phyloP scores from a whole-genome alignment of 1,140 invertebrate genomes.

The Onthophagus taurus region DNA sequence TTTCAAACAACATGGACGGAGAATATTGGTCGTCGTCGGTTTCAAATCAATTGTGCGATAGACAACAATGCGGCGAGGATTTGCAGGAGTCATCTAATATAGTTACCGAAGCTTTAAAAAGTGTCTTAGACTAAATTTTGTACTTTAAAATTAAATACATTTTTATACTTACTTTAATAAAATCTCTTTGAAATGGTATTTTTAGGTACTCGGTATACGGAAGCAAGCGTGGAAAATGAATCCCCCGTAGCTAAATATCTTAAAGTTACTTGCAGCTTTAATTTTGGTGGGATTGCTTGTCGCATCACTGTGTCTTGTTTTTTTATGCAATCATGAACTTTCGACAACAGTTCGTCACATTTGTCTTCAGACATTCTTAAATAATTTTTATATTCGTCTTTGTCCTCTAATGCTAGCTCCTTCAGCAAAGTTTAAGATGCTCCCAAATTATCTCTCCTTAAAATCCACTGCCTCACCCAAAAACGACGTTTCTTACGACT shows the following conservation, averaged over 20 bases:
- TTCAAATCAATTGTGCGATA: constrained; percentile 17
- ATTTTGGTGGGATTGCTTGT: constrained; percentile 25
- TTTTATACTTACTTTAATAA: constrained; percentile 23
- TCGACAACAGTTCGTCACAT: constrained; percentile 16
- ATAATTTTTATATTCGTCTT: constrained; percentile 19
- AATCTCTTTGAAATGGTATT: constrained; percentile 23
- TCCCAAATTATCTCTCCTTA: constrained; percentile 10
- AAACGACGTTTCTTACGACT: constrained; percentile 10
- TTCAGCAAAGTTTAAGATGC: constrained; percentile 13
- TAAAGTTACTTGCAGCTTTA: constrained; percentile 24
- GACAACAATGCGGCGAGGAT: constrained; percentile 17
- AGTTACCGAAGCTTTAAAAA: constrained; percentile 17
- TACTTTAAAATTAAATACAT: too few relatives aligned
- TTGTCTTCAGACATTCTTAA: constrained; percentile 23
- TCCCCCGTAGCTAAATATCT: constrained; percentile 11
- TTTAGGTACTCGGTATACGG: constrained; percentile 19
- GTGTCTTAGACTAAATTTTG: constrained; percentile 16
- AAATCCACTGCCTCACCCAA: constrained; percentile 10
- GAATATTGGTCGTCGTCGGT: constrained; percentile 14
- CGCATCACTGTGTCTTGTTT: constrained; percentile 16
- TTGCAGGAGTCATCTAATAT: constrained; percentile 17
- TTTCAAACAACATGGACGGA: constrained; percentile 15
- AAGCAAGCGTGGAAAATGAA: constrained; percentile 12
- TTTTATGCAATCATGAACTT: constrained; percentile 4
- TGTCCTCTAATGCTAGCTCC: constrained; percentile 8